These are phyloP conservation scores for Schizopygopsis pylzovi DNA, from an alignment of 2,797 vertebrate species.

Conservation along the genomic window DNA sequence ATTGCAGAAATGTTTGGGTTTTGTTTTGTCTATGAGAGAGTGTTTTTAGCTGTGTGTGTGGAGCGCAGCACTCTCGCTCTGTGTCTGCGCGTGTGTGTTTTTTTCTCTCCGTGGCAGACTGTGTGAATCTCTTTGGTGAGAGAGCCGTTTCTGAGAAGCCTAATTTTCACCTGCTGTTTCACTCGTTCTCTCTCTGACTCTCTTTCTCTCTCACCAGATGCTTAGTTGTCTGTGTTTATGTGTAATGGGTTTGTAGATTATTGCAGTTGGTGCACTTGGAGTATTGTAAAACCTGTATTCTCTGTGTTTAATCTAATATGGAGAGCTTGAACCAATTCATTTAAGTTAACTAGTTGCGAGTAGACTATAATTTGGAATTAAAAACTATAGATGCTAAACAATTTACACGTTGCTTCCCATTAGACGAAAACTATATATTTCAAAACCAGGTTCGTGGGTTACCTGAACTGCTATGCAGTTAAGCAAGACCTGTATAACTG, in stretches of 20 bases:
- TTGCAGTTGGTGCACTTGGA: conserved; percentile 20
- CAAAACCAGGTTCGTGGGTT: not conserved
- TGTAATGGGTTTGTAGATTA: conserved; percentile 30
- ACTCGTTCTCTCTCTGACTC: conserved; percentile 28
- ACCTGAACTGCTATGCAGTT: not conserved
- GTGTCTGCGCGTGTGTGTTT: not conserved
- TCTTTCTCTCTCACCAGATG: conserved; percentile 30
- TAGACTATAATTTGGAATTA: not conserved
- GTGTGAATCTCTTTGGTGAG: conserved; percentile 27
- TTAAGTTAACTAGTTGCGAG: not conserved
- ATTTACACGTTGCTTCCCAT: not conserved
- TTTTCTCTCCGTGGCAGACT: conserved; percentile 44
- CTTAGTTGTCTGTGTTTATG: conserved; percentile 40
- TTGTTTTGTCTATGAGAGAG: not conserved
- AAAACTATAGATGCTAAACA: not conserved
- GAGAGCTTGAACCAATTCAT: not conserved
- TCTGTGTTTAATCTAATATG: not conserved
- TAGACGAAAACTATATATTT: not conserved
- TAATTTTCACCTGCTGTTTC: conserved; percentile 36
- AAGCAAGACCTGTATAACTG: not conserved
- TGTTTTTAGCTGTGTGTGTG: not conserved
- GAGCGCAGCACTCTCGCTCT: not conserved
- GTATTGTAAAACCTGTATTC: conserved; percentile 6
- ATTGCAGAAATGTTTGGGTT: not conserved
- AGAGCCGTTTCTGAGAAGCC: conserved; percentile 28